Percentiles rank a stretch among this genome's conserved stretches.
Conservation (phyloP, 2,113 vertebrate genomes). For the Aptenodytes forsteri region DNA sequence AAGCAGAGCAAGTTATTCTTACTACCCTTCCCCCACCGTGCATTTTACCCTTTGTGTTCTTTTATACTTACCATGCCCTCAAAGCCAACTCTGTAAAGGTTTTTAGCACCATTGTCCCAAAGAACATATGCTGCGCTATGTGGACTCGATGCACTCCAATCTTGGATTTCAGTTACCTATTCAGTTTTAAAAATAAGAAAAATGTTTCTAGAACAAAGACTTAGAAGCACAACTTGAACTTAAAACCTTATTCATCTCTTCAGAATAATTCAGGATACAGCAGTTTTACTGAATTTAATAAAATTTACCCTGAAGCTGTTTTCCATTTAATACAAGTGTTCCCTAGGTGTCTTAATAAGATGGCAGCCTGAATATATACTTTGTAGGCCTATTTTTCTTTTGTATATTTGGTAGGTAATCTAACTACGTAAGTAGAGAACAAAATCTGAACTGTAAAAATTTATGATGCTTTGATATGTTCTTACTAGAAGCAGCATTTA, state of each 20-base stretch:
- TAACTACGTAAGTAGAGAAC: background rate
- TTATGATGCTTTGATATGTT: background rate
- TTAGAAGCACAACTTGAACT: background rate
- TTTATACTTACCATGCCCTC: constrained; percentile 96
- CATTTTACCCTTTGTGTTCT: constrained; percentile 12
- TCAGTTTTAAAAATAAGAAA: background rate
- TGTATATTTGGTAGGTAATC: background rate
- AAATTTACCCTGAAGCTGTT: background rate
- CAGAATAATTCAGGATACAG: background rate
- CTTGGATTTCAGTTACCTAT: constrained; percentile 98
- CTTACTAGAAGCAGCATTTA: background rate
- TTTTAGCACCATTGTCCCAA: constrained; percentile 99
- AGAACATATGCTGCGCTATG: constrained; percentile 98
- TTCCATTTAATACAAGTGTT: background rate
- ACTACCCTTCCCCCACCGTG: background rate
- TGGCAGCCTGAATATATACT: background rate
- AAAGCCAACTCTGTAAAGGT: constrained; percentile 98
- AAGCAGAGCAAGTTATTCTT: constrained; percentile 40
- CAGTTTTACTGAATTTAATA: background rate
- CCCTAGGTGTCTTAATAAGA: background rate
- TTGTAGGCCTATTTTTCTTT: background rate
- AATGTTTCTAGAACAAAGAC: background rate
- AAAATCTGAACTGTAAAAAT: background rate
- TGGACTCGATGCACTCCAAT: constrained; percentile 98
- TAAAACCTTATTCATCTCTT: background rate